Conservation (phyloP, 2,113 vertebrate species). For the Urocitellus parryii region DNA sequence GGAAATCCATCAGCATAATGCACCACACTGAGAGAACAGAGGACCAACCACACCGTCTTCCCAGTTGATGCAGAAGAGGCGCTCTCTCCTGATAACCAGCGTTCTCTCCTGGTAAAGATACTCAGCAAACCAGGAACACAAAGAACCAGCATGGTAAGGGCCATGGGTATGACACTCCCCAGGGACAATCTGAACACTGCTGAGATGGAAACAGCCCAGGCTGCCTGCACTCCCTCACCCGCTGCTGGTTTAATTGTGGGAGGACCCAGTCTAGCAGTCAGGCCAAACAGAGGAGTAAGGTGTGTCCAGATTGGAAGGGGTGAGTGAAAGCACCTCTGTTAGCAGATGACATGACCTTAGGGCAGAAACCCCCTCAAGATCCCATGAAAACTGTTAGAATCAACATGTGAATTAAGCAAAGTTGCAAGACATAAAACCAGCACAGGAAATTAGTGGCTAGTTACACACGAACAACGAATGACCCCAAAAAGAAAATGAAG, state of each 20-base stretch:
- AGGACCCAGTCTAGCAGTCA: not conserved
- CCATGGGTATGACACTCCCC: not conserved
- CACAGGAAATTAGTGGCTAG: no score
- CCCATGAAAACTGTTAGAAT: not conserved
- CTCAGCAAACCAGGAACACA: not conserved
- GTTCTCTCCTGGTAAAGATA: no score
- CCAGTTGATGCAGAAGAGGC: no score
- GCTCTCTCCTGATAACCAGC: no score
- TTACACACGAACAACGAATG: no score
- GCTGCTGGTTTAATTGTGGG: not conserved
- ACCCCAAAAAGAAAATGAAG: no score
- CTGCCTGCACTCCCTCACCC: not conserved
- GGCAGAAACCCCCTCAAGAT: not conserved
- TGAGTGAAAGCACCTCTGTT: not conserved
- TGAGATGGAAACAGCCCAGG: no score
- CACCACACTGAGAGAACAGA: not conserved
- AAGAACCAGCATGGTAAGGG: not conserved
- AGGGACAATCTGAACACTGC: no score
- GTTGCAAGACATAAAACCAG: not conserved
- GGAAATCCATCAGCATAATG: not conserved
- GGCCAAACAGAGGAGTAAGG: not conserved
- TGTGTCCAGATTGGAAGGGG: not conserved
- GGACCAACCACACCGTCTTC: not conserved
- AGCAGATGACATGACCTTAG: not conserved
- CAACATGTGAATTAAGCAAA: not conserved